Percentiles rank a stretch among this genome's conserved stretches.
Evolutionary conservation across 2,797 vertebrate genomes (phyloP).

Genomic region (Propithecus deckenii): DNA sequence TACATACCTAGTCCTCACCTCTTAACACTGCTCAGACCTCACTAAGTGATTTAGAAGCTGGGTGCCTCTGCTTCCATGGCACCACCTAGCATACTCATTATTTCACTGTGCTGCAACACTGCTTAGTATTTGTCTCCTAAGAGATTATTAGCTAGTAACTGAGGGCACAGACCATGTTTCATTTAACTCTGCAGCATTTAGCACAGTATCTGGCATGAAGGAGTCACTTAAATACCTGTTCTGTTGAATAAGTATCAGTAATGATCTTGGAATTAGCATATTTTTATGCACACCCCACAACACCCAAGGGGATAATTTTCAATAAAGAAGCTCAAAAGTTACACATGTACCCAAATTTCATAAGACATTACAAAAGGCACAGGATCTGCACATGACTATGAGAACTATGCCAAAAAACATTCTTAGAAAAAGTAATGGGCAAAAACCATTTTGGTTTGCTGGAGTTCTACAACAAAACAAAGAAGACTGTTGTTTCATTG

Average conservation of each 20-base stretch:
- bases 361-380: not conserved
- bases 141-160: not conserved
- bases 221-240: not conserved
- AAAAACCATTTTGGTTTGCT: slow-evolving; percentile 24
- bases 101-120: not conserved
- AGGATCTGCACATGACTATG: not conserved
- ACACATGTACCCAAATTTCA: not conserved
- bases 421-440: slow-evolving; percentile 3
- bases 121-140: not conserved
- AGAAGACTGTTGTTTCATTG: not conserved
- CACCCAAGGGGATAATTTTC: not conserved
- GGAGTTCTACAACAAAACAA: slow-evolving; percentile 24
- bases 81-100: not conserved
- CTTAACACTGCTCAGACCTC: not conserved
- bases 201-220: not conserved
- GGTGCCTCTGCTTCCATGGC: not conserved
- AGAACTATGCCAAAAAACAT: not conserved
- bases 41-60: not conserved
- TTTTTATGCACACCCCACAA: not conserved
- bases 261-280: not conserved
- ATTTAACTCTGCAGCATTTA: not conserved
- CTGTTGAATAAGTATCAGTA: not conserved
- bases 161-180: not conserved
- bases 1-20: not conserved
- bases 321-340: slow-evolving; percentile 35